Base-by-base conservation (phyloP, 2,797 vertebrate species). In the Anabacerthia variegaticeps region DNA sequence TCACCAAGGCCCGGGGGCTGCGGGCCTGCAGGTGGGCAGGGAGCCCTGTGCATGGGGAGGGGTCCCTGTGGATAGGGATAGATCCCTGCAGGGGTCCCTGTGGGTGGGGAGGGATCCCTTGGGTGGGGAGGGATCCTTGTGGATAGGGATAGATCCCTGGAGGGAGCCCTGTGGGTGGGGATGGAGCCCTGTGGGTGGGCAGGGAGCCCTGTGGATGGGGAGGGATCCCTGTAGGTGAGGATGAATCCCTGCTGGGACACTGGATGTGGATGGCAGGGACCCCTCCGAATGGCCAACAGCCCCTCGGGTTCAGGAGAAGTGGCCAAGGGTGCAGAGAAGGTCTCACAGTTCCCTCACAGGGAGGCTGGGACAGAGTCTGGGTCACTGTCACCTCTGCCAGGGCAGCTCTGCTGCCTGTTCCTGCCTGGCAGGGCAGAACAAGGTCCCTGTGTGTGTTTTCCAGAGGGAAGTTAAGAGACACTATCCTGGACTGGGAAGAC, bases 401-500 rank as follows among this genome's bases (percentile, higher is more conserved):
- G n/a, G 30, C 59, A 82, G 63, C 58, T 88, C 62, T 77, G 74
- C 62, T 30, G 46, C 37, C 28, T 59, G 19, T 26, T 78, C 21
- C 55, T 51, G 30, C 36, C 55, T 75, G 16, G 21, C 88, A 75
- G n/a, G 27, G 19, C 55, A 56, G 56, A 14, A 55, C 9, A 1
- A 1, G 22, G 27, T 46, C n/a, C 28, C 22, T 34, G 7, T 51
- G 28, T 93, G 28, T 81, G 56, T 87, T 74, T 85, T 49, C 3
- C 96, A 99, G 99, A 88, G 99, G 99, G 21, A 99, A 99, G 93
- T 97, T 99, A 80, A 98, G 98, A 48, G 99, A 99, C 96, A 99
- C 99, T 34, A 99, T 99, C 66, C 98, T 99, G 96, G 99, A 99
- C 92, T 99, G 99, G 99, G 99, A 99, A 68, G 99, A 99, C 22